Evolutionary conservation across 2,888 invertebrate genomes (phyloP).

Genomic region (Phengaris arion): DNA sequence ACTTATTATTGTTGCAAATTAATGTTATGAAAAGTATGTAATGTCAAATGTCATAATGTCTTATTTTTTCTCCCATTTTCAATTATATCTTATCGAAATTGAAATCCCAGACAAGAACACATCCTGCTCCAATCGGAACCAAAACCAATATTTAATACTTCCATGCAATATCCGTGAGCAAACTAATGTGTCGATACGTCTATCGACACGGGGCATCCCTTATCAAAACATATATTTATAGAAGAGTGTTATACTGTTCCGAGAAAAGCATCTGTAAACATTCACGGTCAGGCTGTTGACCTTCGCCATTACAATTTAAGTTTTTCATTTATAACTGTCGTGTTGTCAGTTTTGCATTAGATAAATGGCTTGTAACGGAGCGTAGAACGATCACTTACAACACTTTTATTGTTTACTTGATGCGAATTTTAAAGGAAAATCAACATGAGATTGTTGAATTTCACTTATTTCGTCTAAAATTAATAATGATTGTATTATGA

Average conservation of each 20-base stretch:
- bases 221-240: conserved; percentile 38
- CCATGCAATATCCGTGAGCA: conserved; percentile 6
- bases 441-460: neutral
- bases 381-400: neutral
- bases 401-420: neutral
- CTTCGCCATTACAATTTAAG: conserved; percentile 33
- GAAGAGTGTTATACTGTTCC: conserved; percentile 34
- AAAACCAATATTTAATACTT: neutral
- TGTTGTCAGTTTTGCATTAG: conserved; percentile 14
- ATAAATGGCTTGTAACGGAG: neutral
- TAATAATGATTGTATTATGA: too few relatives aligned
- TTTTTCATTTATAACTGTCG: conserved; percentile 27
- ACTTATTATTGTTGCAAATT: too few relatives aligned
- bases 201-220: conserved; percentile 23
- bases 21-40: too few relatives aligned
- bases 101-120: neutral
- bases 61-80: neutral
- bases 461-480: too few relatives aligned
- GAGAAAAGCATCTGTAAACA: conserved; percentile 37
- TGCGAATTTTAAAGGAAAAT: neutral
- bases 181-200: conserved; percentile 18
- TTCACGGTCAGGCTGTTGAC: conserved; percentile 41
- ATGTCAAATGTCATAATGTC: too few relatives aligned
- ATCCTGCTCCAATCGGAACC: neutral
- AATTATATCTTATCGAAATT: neutral